These are phyloP conservation scores for Coenonympha glycerion DNA, from an alignment of 2,888 invertebrate genomes.

Conservation along the genomic window DNA sequence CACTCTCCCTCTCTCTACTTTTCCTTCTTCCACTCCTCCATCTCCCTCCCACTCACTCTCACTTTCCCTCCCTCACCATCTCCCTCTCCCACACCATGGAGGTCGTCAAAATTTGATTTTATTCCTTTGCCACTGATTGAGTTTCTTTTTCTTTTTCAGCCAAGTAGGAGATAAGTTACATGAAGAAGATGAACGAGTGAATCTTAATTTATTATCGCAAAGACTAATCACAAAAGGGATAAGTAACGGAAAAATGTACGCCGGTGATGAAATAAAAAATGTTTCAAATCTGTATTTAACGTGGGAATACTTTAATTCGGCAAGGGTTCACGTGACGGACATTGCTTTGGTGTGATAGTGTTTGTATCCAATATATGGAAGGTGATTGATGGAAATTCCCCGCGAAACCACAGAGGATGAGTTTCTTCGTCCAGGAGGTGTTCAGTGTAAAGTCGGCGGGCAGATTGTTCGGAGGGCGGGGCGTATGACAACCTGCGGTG, in stretches of 20 bases:
- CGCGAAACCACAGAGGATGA: conserved; percentile 50
- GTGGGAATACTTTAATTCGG: conserved; percentile 59
- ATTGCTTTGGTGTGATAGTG: conserved; percentile 72
- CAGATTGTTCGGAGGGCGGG: conserved; percentile 37
- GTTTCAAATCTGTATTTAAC: conserved; percentile 42
- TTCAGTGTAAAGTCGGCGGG: conserved; percentile 46
- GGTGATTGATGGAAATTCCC: conserved; percentile 64
- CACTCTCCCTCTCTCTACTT: too few relatives aligned
- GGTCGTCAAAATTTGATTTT: conserved; percentile 11
- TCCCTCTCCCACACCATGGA: too few relatives aligned
- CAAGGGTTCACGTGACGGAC: conserved; percentile 58
- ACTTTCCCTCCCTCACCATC: too few relatives aligned
- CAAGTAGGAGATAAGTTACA: conserved; percentile 54
- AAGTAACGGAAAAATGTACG: conserved; percentile 69
- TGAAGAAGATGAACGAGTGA: conserved; percentile 54
- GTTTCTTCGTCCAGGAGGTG: conserved; percentile 48
- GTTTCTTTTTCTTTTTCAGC: conserved; percentile 50
- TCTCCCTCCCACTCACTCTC: too few relatives aligned
- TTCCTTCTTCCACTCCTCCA: too few relatives aligned
- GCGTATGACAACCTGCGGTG: conserved; percentile 48
- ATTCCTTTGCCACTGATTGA: not conserved
- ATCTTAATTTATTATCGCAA: conserved; percentile 74
- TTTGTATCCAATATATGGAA: conserved; percentile 74
- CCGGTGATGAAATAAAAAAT: conserved; percentile 54
- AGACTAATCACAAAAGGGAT: conserved; percentile 65